Evolutionary conservation across 1,140 invertebrate genomes (phyloP), one percentile per base, ranked within the genome.

Genomic region (Oncopeltus fasciatus): DNA sequence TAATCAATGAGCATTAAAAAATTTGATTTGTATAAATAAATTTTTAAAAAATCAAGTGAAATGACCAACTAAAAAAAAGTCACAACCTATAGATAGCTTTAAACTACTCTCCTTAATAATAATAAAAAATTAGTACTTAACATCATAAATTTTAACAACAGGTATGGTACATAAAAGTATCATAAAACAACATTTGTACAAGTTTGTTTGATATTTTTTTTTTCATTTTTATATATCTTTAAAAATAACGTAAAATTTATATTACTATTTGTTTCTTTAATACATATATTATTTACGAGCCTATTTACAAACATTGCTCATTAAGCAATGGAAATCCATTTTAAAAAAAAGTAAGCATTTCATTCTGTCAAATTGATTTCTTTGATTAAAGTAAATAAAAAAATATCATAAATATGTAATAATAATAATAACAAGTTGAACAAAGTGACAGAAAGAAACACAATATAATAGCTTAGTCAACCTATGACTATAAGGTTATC

Each of bases 131-230:
- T 59, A 59, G 57, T 59, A 43, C 14, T 33, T 59, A 59, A 59
- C 57, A 59, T 53, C 26, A 53, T 53, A 53, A 44, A 59, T 59
- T 59, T 59, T 43, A 59, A 59, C 57, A 59, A 59, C 57, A 59
- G 31, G 31, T 59, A 59, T 59, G 57, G 57, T 59, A 59, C 57
- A 44, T 44, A 43, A n/a, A 38, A 59, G 57, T 59, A 59, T 59
- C 57, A 59, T 59, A 59, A 59, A 59, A 59, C 57, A 59, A 59
- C 57, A 59, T 59, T 59, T 59, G 57, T 59, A 59, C 57, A 59
- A 59, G 49, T 24, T 24, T 53, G 49, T 53, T 53, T 24, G 20
- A 53, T 53, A 53, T 27, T 53, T 53, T 53, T 46, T 46, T 53
- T 53, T 26, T 1, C 2, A 4, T 53, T 26, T 53, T 53, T 18